Conservation (phyloP, 2,797 vertebrate genomes). For the Sebastes umbrosus region DNA sequence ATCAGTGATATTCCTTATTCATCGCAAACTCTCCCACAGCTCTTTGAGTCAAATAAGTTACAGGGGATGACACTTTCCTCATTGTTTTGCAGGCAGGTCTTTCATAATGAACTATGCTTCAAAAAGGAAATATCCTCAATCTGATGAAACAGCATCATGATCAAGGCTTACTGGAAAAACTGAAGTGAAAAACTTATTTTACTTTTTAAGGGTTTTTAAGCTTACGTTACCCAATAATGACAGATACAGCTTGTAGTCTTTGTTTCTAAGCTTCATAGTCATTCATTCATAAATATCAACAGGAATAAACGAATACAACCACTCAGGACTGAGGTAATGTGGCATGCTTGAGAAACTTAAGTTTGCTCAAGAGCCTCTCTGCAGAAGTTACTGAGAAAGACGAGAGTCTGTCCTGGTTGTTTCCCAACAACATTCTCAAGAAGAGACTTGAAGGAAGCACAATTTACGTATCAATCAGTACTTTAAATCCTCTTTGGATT, state of each 20-base stretch:
- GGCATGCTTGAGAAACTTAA: neutral
- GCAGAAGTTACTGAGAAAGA: too few relatives aligned
- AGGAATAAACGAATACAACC: neutral
- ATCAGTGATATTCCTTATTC: neutral
- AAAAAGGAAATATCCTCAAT: too few relatives aligned
- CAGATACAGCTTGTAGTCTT: neutral
- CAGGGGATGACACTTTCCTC: neutral
- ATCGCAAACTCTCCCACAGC: neutral
- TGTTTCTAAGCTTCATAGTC: neutral
- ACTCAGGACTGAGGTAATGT: neutral
- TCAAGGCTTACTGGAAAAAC: neutral
- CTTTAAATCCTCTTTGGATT: too few relatives aligned
- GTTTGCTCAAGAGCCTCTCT: neutral
- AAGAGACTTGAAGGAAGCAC: too few relatives aligned
- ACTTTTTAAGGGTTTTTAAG: neutral
- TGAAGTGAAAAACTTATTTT: neutral
- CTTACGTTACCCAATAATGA: neutral
- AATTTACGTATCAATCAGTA: too few relatives aligned
- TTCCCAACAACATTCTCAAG: too few relatives aligned
- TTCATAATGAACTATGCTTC: neutral
- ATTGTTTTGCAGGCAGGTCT: neutral
- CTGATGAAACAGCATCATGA: neutral
- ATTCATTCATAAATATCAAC: neutral
- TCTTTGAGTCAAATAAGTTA: neutral
- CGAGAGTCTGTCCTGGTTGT: too few relatives aligned